Conservation (phyloP, 2,797 vertebrate genomes). For the Gymnopithys bicolor region DNA sequence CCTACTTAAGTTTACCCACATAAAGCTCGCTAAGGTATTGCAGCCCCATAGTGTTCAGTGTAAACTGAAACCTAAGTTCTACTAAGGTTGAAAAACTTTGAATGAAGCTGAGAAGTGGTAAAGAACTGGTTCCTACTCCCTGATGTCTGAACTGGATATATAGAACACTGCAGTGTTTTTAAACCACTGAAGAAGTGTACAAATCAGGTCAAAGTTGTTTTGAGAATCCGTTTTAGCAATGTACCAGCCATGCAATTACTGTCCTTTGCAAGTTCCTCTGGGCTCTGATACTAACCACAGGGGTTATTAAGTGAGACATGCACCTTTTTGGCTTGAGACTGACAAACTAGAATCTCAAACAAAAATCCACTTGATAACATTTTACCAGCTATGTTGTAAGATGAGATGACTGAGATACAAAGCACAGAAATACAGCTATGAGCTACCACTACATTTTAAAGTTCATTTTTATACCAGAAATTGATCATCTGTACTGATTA, state of each 20-base stretch:
- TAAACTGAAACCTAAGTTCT: not conserved
- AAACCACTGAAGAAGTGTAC: not conserved
- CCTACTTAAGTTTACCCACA: fast-evolving
- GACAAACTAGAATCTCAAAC: not conserved
- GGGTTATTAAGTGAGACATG: not conserved
- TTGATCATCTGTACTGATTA: not conserved
- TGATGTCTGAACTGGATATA: not conserved
- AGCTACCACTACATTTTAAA: not conserved
- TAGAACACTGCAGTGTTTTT: not conserved
- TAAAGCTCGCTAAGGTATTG: not conserved
- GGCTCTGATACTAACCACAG: not conserved
- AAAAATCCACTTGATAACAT: not conserved
- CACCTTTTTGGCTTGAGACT: not conserved
- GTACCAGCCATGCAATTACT: not conserved
- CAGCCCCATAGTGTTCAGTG: not conserved
- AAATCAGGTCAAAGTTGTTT: not conserved
- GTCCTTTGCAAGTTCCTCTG: not conserved
- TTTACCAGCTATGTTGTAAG: slow-evolving; percentile 7
- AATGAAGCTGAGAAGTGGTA: not conserved
- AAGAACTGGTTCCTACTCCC: not conserved
- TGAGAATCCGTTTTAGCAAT: not conserved
- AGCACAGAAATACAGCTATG: not conserved
- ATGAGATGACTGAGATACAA: not conserved
- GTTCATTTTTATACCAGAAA: not conserved
- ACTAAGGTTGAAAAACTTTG: not conserved